These are phyloP conservation scores for Pedionomus torquatus DNA, from an alignment of 2,113 vertebrate genomes.

Conservation along the genomic window DNA sequence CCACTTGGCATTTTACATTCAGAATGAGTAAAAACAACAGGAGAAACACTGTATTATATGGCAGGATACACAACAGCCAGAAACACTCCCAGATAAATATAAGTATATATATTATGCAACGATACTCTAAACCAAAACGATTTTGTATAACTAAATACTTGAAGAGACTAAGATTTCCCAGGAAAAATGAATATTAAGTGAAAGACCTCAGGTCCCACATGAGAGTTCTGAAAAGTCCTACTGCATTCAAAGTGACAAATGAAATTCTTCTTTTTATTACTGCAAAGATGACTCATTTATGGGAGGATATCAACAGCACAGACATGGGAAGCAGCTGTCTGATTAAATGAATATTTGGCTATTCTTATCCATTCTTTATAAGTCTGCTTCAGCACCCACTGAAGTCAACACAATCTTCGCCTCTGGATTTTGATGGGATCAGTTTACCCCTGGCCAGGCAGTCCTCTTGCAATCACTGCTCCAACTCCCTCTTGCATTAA, in stretches of 20 bases:
- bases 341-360: not conserved
- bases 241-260: not conserved
- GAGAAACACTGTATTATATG: accelerated
- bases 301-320: not conserved
- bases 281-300: constrained; percentile 34
- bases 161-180: not conserved
- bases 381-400: not conserved
- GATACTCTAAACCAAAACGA: not conserved
- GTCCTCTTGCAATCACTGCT: not conserved
- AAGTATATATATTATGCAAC: not conserved
- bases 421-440: not conserved
- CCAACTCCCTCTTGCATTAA: not conserved
- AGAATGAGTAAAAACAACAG: not conserved
- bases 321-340: constrained; percentile 20
- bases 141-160: not conserved
- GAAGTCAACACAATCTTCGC: not conserved
- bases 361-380: not conserved
- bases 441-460: not conserved
- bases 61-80: not conserved
- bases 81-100: not conserved
- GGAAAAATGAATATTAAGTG: not conserved
- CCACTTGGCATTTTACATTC: not conserved
- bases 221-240: not conserved
- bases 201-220: not conserved
- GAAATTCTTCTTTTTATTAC: not conserved